A percentile compares a stretch with the other conserved stretches of the same genome.
Evolutionary conservation across 1,140 invertebrate species (phyloP).

Genomic region (Vollenhovia emeryi): DNA sequence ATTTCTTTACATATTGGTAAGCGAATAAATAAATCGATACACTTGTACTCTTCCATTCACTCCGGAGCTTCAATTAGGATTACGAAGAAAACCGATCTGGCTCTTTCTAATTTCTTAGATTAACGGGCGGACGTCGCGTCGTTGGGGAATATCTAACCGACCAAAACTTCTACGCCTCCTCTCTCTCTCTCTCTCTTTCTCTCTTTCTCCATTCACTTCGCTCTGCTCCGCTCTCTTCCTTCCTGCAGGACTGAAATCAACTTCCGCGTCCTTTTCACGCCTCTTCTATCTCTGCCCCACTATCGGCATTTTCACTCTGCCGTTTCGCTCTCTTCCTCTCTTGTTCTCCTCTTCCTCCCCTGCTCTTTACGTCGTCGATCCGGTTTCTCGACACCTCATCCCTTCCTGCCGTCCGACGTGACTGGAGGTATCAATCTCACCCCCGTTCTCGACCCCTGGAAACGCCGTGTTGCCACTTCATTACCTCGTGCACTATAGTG

Average conservation of each 20-base stretch:
- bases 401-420: constrained; percentile 72
- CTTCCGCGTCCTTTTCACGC: constrained; percentile 57
- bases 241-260: constrained; percentile 54
- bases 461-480: constrained; percentile 80
- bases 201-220: not conserved
- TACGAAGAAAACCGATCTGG: constrained; percentile 59
- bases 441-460: constrained; percentile 76
- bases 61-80: constrained; percentile 63
- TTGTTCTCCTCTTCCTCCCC: constrained; percentile 56
- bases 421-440: constrained; percentile 80
- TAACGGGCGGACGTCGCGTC: constrained; percentile 69
- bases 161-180: constrained; percentile 71
- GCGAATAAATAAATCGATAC: not conserved
- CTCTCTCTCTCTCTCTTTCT: too few relatives aligned
- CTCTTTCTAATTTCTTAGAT: constrained; percentile 71
- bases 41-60: not conserved
- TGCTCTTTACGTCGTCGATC: constrained; percentile 71
- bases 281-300: not conserved
- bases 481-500: constrained; percentile 75
- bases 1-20: not conserved
- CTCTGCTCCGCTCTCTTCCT: not conserved
- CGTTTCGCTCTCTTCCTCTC: not conserved
- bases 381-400: constrained; percentile 78
- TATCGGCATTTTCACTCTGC: not conserved
- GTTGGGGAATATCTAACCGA: constrained; percentile 68